phyloP scores from a whole-genome alignment of 2,888 invertebrate species.

The Bimastos eiseni region DNA sequence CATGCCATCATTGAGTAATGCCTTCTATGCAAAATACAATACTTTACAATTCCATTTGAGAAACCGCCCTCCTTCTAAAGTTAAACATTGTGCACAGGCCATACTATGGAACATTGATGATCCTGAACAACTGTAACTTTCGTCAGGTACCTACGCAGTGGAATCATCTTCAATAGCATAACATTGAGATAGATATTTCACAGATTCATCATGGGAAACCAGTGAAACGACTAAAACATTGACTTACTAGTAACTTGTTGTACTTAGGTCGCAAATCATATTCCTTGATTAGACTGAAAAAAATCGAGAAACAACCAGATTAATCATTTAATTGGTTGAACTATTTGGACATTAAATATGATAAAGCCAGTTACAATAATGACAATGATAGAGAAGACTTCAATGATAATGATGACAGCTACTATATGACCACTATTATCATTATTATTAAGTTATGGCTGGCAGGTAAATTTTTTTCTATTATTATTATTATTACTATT shows the following conservation, averaged over 20 bases:
- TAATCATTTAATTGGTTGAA: not conserved
- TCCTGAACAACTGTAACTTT: no score
- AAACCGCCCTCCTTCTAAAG: no score
- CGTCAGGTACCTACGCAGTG: no score
- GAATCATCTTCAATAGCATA: not conserved
- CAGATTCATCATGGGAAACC: not conserved
- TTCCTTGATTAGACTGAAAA: constrained; percentile 88
- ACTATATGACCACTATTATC: no score
- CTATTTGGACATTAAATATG: no score
- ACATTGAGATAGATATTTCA: not conserved
- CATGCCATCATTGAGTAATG: not conserved
- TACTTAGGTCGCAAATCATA: constrained; percentile 93
- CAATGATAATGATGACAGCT: not conserved
- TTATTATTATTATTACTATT: no score
- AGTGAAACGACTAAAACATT: not conserved
- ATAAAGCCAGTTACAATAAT: not conserved
- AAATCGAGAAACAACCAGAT: constrained; percentile 37
- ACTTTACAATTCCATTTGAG: no score
- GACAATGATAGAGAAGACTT: not conserved
- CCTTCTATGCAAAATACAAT: no score
- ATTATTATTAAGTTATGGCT: no score
- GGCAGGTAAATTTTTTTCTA: no score
- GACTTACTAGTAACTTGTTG: constrained; percentile 75
- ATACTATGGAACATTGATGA: no score
- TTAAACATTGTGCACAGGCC: no score